Base-by-base conservation (phyloP, 2,113 vertebrate genomes). In the Verasper variegatus region DNA sequence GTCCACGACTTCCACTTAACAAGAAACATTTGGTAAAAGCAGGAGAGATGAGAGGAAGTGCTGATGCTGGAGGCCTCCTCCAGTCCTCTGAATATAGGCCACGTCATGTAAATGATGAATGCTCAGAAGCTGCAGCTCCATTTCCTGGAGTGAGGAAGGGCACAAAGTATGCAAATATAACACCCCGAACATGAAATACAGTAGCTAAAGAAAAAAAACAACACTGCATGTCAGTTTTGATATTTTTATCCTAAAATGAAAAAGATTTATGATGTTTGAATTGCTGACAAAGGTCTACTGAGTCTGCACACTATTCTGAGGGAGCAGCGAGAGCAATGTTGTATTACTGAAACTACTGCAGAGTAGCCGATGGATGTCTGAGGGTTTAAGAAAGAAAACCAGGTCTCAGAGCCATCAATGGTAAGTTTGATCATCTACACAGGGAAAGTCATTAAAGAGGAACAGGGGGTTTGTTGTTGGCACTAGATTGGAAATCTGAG, bases 81-180 rank as follows among this genome's bases (percentile, higher is more conserved):
- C 63, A 68, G 64, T 76, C 63, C 63, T 80, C 74, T 74, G 77
- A 91, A 91, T 91, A 78, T 89, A 89, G 86, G 89, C 14, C 87
- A 89, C 23, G 80, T 86, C 88, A 82, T 79, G 86, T 88, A 91
- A 91, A 93, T 94, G 91, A 93, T 91, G 87, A 93, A 93, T 92
- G 90, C 83, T 87, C 68, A 24, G 79, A 85, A 82, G 84, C 87
- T 82, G 74, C 82, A 83, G 90, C 81, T 90, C 89, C 81, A 86
- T 71, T 91, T 90, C 76, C 84, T 69, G 59, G 51, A 85, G 68
- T 14, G n/a, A 84, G 56, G 70, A 85, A 5, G 82, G 80, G 64
- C 83, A 86, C 80, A 40, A 26, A 21, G 71, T 74, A 80, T 78
- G 86, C 76, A 80, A 84, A 88, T 85, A 70, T 57, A 64, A 64